These are phyloP conservation scores for Periophthalmus magnuspinnatus DNA, from an alignment of 2,797 vertebrate genomes.

Conservation along the genomic window DNA sequence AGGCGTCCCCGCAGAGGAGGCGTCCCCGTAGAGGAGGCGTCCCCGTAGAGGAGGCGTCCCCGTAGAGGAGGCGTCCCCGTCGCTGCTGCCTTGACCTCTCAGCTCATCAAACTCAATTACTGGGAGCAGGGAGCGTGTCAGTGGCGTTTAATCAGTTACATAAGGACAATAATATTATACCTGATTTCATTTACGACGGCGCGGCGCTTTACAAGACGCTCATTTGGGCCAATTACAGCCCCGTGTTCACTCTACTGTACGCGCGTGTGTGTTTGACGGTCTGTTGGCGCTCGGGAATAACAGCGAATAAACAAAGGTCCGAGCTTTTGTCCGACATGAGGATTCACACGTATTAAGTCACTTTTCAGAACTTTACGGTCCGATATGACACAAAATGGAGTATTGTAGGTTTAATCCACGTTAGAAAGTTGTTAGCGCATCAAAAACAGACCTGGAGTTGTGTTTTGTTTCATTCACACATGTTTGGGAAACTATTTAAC, in stretches of 20 bases:
- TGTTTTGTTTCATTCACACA: too few relatives aligned
- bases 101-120: slow-evolving; percentile 48
- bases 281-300: slow-evolving; percentile 38
- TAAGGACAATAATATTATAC: slow-evolving; percentile 47
- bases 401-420: too few relatives aligned
- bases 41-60: too few relatives aligned
- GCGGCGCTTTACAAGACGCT: slow-evolving; percentile 43
- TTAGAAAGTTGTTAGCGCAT: too few relatives aligned
- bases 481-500: too few relatives aligned
- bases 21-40: too few relatives aligned
- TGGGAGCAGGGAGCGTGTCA: slow-evolving; percentile 35
- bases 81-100: slow-evolving; percentile 20
- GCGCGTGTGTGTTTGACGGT: slow-evolving; percentile 57
- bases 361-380: neutral
- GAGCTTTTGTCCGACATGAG: neutral
- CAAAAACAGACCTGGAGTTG: too few relatives aligned
- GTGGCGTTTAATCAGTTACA: slow-evolving; percentile 49
- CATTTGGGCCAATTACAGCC: slow-evolving; percentile 59
- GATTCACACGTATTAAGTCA: neutral
- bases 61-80: neutral
- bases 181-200: slow-evolving; percentile 52
- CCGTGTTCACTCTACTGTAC: slow-evolving; percentile 30
- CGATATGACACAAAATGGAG: too few relatives aligned
- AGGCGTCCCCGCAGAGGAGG: too few relatives aligned
- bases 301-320: slow-evolving; percentile 20